These are phyloP conservation scores for Scortum barcoo DNA, from an alignment of 2,113 vertebrate genomes.

Conservation along the genomic window DNA sequence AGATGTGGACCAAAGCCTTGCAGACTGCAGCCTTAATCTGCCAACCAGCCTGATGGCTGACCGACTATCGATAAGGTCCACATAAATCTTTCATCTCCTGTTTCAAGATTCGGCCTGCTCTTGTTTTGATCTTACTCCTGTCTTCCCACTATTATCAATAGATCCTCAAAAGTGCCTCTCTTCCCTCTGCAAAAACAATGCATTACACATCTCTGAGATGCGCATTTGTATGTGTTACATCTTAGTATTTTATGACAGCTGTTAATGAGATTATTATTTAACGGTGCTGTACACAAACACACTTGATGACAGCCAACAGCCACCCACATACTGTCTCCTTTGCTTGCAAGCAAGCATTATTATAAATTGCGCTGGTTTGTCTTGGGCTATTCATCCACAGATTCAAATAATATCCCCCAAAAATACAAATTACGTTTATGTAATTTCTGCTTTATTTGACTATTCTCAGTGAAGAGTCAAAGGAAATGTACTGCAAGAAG, in stretches of 20 bases:
- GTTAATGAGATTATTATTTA: slow-evolving; percentile 75
- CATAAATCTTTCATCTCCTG: slow-evolving; percentile 68
- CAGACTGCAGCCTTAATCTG: slow-evolving; percentile 48
- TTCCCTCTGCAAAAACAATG: slow-evolving; percentile 13
- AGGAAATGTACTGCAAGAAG: slow-evolving; percentile 1
- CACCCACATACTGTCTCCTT: slow-evolving; percentile 62
- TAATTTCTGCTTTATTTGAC: slow-evolving; percentile 49
- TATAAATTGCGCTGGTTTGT: slow-evolving; percentile 38
- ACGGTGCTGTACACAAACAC: slow-evolving; percentile 58
- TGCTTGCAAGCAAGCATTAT: slow-evolving; percentile 35
- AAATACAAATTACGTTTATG: slow-evolving; percentile 44
- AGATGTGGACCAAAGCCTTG: slow-evolving; percentile 49
- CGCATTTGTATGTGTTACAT: slow-evolving; percentile 58
- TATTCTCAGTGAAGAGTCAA: slow-evolving; percentile 15
- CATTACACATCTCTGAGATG: slow-evolving; percentile 22
- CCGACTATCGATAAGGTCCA: slow-evolving; percentile 59
- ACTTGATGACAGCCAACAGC: slow-evolving; percentile 59
- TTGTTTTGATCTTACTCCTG: slow-evolving; percentile 60
- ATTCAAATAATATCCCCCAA: slow-evolving; percentile 23
- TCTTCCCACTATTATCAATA: slow-evolving; percentile 45
- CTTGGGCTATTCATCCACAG: slow-evolving; percentile 33
- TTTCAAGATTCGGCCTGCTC: slow-evolving; percentile 51
- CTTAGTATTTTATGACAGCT: slow-evolving; percentile 58
- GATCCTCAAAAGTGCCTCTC: slow-evolving; percentile 12
- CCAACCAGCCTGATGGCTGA: slow-evolving; percentile 34